Evolutionary conservation across 2,113 vertebrate species (phyloP), one percentile per base, ranked within the genome.

Genomic region (Hippocampus abdominalis): DNA sequence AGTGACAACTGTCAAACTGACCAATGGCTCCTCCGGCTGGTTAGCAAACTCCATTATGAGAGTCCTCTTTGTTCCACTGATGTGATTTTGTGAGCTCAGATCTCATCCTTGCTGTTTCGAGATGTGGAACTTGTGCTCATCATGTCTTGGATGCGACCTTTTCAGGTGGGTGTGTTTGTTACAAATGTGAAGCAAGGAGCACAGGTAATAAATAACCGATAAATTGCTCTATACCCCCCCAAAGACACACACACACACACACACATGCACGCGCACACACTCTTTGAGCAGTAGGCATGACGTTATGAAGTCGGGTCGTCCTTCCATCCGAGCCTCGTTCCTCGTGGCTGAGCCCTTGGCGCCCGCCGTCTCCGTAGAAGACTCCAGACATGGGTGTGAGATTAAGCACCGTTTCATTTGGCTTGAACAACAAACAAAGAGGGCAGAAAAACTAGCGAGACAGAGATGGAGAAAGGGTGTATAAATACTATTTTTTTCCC

Each of bases 351-450:
- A 81, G 51, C 67, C 71, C 73, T 75, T 73, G 16, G 62, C 61
- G 71, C 68, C 44, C 63, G 71, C 68, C 44, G 63, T 74, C 77
- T 73, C 69, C 60, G 54, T 71, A 67, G 75, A 85, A 82, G 72
- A 66, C 56, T 77, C 54, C 7, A 40, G 66, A 81, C 82, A 63
- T 4, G 23, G 74, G 42, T 67, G 54, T 21, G 66, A 89, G 80
- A 86, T 85, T 80, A 89, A 91, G 89, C 91, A 93, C 91, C 90
- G 81, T 91, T 86, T 85, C 72, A 84, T 91, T 92, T 91, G 90
- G 91, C 89, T 90, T 90, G 42, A 70, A 82, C 67, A 77, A 87
- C 60, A 81, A 79, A 82, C 63, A 69, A 66, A 75, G 68, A 64
- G 76, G 71, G 69, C 36, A 63, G 77, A 11, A 72, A 65, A 73